Evolutionary conservation across 2,888 invertebrate genomes (phyloP).

Genomic region (Brassicogethes aeneus): DNA sequence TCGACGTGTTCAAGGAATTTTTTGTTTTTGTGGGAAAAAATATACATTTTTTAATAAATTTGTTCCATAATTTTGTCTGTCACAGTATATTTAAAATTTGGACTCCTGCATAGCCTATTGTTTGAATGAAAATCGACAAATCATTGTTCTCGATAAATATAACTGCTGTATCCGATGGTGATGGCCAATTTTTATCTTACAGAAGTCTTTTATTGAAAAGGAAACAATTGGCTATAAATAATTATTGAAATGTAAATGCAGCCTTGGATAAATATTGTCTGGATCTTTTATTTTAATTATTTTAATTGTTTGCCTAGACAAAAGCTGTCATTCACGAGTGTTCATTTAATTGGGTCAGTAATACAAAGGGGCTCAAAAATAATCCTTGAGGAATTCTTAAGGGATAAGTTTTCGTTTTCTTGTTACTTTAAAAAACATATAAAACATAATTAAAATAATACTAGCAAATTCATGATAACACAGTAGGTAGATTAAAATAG

Average conservation of each 20-base stretch:
- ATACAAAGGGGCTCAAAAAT: no score
- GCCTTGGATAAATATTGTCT: background rate
- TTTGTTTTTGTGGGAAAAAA: no score
- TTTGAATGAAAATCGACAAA: background rate
- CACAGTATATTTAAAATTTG: no score
- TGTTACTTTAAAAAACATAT: no score
- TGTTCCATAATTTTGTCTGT: no score
- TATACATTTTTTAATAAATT: no score
- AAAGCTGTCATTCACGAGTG: conserved; percentile 1
- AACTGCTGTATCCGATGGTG: conserved; percentile 7
- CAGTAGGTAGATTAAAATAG: conserved; percentile 9
- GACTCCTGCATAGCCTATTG: background rate
- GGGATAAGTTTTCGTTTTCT: no score
- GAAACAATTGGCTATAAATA: conserved; percentile 16
- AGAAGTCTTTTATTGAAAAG: conserved; percentile 16
- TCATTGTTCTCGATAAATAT: background rate
- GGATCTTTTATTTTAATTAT: conserved; percentile 1
- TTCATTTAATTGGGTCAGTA: no score
- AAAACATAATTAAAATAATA: no score
- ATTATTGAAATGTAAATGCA: conserved; percentile 15
- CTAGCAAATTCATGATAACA: no score
- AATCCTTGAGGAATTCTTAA: no score
- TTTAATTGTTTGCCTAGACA: background rate
- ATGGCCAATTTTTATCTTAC: conserved; percentile 19
- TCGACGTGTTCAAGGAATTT: no score